phyloP scores from a whole-genome alignment of 1,140 invertebrate species.

The Holotrichia oblita region DNA sequence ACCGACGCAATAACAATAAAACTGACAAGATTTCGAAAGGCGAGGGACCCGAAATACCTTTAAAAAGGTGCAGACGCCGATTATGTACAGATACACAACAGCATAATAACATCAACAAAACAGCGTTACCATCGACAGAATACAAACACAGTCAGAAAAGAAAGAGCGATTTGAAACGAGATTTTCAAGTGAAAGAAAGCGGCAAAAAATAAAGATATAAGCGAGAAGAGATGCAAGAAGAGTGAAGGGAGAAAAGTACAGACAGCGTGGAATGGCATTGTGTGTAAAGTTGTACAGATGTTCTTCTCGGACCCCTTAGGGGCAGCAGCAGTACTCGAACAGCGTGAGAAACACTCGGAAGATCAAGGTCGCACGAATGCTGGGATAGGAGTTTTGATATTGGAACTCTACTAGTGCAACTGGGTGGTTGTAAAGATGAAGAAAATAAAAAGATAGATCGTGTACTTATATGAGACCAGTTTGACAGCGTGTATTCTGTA shows the following conservation, averaged over 20 bases:
- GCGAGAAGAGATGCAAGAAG: neutral
- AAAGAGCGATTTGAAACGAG: neutral
- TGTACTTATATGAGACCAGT: no score
- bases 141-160: neutral
- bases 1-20: no score
- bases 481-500: no score
- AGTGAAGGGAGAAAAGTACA: neutral
- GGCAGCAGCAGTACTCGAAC: neutral
- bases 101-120: no score
- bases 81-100: no score
- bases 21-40: no score
- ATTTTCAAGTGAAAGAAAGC: constrained; percentile 8
- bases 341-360: constrained; percentile 47
- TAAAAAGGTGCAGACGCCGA: no score
- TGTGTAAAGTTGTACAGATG: constrained; percentile 12
- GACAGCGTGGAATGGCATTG: constrained; percentile 1
- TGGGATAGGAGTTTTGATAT: no score
- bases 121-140: neutral
- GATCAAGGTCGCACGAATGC: constrained; percentile 44
- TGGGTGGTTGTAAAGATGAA: no score
- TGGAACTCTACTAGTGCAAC: no score
- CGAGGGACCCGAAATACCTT: no score
- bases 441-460: no score
- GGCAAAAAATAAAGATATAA: neutral
- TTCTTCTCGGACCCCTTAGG: neutral